phyloP scores from a whole-genome alignment of 1,140 invertebrate genomes.

The Saccostrea cuccullata region DNA sequence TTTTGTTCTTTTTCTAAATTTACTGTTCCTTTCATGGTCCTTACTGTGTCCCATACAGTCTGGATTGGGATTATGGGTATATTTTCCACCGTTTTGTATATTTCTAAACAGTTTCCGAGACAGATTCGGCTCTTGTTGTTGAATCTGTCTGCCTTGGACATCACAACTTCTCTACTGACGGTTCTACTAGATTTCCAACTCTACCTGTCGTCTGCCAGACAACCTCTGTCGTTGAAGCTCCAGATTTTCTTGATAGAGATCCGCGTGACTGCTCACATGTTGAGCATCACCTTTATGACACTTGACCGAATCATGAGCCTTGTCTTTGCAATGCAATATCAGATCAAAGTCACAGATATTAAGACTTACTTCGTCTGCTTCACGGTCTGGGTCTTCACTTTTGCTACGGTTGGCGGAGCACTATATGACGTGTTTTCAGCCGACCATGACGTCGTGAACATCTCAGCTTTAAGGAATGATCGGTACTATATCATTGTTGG shows the following conservation, averaged over 20 bases:
- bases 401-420: background rate
- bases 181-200: background rate
- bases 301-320: conserved; percentile 21
- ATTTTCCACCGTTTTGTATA: background rate
- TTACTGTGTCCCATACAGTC: background rate
- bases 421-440: background rate
- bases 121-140: background rate
- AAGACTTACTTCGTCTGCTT: background rate
- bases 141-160: background rate
- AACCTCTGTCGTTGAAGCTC: background rate
- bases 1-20: background rate
- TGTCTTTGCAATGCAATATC: conserved; percentile 13
- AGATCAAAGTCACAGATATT: background rate
- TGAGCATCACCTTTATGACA: background rate
- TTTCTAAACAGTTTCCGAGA: conserved; percentile 26
- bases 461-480: background rate
- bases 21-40: background rate
- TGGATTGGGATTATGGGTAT: conserved; percentile 6
- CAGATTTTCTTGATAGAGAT: conserved; percentile 12
- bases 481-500: background rate
- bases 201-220: background rate
- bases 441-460: background rate
- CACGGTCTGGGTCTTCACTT: background rate
- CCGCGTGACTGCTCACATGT: background rate
- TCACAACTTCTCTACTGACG: background rate